Percentiles rank a stretch among this genome's conserved stretches.
phyloP scores from a whole-genome alignment of 2,888 invertebrate genomes.

The Tanytarsus gracilentus region DNA sequence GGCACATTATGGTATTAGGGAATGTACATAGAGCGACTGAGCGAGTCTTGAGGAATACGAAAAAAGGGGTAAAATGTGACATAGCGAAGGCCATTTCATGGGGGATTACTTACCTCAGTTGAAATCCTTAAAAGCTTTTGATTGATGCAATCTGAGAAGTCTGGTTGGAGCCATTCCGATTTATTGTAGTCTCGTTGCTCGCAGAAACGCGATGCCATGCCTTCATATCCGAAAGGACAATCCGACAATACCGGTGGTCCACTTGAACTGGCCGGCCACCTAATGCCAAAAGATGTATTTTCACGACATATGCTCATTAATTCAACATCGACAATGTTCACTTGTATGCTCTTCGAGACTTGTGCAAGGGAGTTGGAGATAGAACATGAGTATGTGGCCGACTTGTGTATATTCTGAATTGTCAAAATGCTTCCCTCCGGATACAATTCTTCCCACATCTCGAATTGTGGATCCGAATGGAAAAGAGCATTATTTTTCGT shows the following conservation, averaged over 20 bases:
- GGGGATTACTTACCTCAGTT: constrained; percentile 47
- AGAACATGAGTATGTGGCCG: constrained; percentile 66
- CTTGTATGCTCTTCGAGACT: constrained; percentile 54
- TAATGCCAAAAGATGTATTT: constrained; percentile 50
- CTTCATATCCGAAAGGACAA: constrained; percentile 51
- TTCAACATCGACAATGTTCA: constrained; percentile 53
- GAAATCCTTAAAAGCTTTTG: constrained; percentile 55
- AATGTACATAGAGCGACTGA: no score
- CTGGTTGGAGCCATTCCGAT: constrained; percentile 65
- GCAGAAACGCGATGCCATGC: constrained; percentile 49
- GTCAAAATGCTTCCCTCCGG: constrained; percentile 76
- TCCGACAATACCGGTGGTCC: constrained; percentile 59
- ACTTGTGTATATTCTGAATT: constrained; percentile 68
- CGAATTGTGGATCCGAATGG: constrained; percentile 61
- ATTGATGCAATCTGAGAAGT: constrained; percentile 65
- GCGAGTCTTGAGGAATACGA: neutral
- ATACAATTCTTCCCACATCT: constrained; percentile 76
- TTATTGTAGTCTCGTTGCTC: constrained; percentile 52
- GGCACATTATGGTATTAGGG: no score
- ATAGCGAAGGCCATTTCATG: neutral
- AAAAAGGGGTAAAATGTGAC: neutral
- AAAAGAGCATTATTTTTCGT: constrained; percentile 66
- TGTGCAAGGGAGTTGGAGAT: constrained; percentile 49
- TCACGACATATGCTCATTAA: constrained; percentile 50
- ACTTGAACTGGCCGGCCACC: constrained; percentile 62